These are phyloP conservation scores for Melanotaenia parkinsoni DNA, from an alignment of 2,797 vertebrate species.

Conservation along the genomic window DNA sequence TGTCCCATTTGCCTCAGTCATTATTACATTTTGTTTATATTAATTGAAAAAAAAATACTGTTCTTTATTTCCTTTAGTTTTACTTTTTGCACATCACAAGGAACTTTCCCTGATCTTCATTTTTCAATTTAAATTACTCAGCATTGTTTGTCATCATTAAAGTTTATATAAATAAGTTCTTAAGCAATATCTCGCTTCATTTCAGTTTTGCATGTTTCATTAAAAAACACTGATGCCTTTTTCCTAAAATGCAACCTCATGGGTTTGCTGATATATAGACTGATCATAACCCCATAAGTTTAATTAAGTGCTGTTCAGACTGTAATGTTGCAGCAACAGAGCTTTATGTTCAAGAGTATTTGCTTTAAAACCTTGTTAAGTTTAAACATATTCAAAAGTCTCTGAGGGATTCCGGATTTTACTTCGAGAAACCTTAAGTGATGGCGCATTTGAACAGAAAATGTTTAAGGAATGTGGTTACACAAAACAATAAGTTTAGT, in stretches of 20 bases:
- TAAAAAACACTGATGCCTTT: neutral
- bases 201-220: neutral
- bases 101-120: slow-evolving; percentile 22
- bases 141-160: slow-evolving; percentile 69
- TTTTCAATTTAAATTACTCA: slow-evolving; percentile 44
- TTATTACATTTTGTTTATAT: slow-evolving; percentile 24
- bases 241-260: neutral
- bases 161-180: slow-evolving; percentile 63
- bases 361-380: neutral
- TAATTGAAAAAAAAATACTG: neutral
- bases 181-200: slow-evolving; percentile 9
- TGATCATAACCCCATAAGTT: neutral
- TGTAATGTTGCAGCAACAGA: neutral
- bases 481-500: neutral
- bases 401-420: neutral
- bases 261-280: neutral
- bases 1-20: slow-evolving; percentile 8
- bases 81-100: slow-evolving; percentile 23
- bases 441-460: slow-evolving; percentile 4
- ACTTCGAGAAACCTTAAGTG: neutral
- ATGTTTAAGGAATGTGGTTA: neutral
- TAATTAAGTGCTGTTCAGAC: neutral
- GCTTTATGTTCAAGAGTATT: neutral
- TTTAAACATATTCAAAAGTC: neutral
- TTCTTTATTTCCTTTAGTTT: neutral